Conservation (phyloP, 2,888 invertebrate species). For the Temnothorax rugatulus region DNA sequence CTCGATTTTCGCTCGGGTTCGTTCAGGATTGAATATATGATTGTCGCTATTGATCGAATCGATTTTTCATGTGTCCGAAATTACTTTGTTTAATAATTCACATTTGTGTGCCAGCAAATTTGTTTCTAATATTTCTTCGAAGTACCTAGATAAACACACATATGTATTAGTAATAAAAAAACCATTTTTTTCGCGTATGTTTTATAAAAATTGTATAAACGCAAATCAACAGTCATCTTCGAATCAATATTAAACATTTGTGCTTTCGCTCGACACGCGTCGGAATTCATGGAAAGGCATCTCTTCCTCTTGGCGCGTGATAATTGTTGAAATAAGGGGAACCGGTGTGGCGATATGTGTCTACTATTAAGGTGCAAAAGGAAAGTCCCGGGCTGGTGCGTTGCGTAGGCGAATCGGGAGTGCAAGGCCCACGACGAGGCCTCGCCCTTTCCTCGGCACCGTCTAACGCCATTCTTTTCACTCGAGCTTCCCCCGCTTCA, state of each 20-base stretch:
- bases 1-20: slow-evolving; percentile 58
- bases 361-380: slow-evolving; percentile 82
- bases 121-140: not conserved
- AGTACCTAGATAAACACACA: not conserved
- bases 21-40: not conserved
- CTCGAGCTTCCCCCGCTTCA: slow-evolving; percentile 65
- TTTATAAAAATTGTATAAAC: not conserved
- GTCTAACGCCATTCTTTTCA: slow-evolving; percentile 79
- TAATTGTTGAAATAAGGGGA: slow-evolving; percentile 66
- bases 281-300: slow-evolving; percentile 32
- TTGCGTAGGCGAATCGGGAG: slow-evolving; percentile 85
- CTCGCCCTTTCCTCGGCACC: slow-evolving; percentile 79
- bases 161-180: not conserved
- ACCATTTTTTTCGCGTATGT: not conserved
- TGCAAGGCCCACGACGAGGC: slow-evolving; percentile 72
- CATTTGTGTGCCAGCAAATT: not conserved
- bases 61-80: not conserved
- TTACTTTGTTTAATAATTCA: not conserved
- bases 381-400: slow-evolving; percentile 75
- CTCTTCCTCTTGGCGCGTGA: slow-evolving; percentile 10
- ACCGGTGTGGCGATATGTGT: slow-evolving; percentile 65
- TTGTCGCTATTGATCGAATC: not conserved
- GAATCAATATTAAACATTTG: not conserved
- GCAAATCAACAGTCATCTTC: not conserved
- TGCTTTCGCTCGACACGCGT: not conserved